These are phyloP conservation scores for Watsonalla cultraria DNA, from an alignment of 2,888 invertebrate genomes.

Conservation along the genomic window DNA sequence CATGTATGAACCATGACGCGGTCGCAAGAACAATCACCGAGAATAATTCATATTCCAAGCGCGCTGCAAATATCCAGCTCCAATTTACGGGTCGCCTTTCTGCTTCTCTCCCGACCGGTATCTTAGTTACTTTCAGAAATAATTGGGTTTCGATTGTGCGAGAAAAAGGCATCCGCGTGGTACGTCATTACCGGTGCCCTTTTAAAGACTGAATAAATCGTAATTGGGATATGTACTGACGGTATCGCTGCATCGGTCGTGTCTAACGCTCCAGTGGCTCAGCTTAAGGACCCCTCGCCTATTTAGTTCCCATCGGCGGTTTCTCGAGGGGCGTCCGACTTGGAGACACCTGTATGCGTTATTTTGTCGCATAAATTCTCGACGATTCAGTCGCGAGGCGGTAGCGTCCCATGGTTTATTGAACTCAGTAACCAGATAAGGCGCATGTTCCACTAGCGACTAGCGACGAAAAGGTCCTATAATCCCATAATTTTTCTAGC, in stretches of 20 bases:
- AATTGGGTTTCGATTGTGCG: conserved; percentile 76
- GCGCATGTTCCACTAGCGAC: conserved; percentile 36
- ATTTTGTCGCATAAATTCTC: conserved; percentile 73
- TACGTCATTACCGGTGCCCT: conserved; percentile 72
- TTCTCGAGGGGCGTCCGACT: conserved; percentile 59
- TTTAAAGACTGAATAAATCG: conserved; percentile 68
- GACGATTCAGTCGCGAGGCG: conserved; percentile 58
- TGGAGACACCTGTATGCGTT: conserved; percentile 74
- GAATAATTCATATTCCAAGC: conserved; percentile 78
- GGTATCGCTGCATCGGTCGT: conserved; percentile 59
- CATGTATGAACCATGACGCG: conserved; percentile 78
- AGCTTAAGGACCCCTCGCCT: conserved; percentile 56
- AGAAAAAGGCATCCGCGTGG: conserved; percentile 57
- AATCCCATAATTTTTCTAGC: conserved; percentile 53
- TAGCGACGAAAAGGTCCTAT: conserved; percentile 54
- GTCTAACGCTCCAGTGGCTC: conserved; percentile 59
- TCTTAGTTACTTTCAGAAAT: conserved; percentile 72
- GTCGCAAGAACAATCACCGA: conserved; percentile 71
- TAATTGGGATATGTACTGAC: conserved; percentile 64
- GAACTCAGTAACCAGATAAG: conserved; percentile 65
- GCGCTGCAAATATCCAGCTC: conserved; percentile 70
- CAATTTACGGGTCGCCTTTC: conserved; percentile 65
- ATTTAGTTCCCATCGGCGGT: conserved; percentile 65
- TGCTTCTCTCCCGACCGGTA: conserved; percentile 63
- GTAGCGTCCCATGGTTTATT: conserved; percentile 63